Evolutionary conservation across 2,113 vertebrate species (phyloP).

Genomic region (Turnix velox): DNA sequence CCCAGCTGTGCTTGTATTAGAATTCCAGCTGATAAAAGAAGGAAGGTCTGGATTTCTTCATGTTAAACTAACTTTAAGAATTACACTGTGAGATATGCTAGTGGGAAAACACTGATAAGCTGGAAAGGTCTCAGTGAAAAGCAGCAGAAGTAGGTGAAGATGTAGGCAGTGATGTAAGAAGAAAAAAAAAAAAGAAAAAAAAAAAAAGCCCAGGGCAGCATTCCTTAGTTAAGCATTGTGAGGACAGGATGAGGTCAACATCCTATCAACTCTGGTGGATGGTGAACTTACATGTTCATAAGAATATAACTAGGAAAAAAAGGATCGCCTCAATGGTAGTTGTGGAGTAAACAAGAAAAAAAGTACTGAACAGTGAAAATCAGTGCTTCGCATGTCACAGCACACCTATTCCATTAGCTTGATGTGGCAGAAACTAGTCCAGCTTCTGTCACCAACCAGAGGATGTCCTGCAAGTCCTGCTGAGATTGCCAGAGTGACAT

Average conservation of each 20-base stretch:
- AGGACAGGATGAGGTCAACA: not conserved
- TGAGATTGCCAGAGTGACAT: too few relatives aligned
- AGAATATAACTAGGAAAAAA: not conserved
- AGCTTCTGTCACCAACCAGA: not conserved
- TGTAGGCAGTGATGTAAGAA: not conserved
- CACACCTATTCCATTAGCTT: not conserved
- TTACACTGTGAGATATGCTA: rapidly evolving
- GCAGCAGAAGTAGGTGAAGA: not conserved
- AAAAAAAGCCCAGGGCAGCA: not conserved
- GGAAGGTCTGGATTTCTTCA: not conserved
- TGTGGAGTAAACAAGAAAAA: not conserved
- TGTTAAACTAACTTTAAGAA: not conserved
- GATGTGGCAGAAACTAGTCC: not conserved
- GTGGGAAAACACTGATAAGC: not conserved
- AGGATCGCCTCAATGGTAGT: not conserved
- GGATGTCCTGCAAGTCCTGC: too few relatives aligned
- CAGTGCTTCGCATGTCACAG: rapidly evolving
- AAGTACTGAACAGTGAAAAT: not conserved
- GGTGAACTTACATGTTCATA: rapidly evolving
- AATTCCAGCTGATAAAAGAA: not conserved
- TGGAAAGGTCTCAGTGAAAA: not conserved
- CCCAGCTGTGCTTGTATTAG: not conserved
- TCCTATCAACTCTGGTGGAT: not conserved
- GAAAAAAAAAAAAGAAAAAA: not conserved
- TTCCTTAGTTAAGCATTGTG: not conserved